Evolutionary conservation across 2,888 invertebrate genomes (phyloP), one percentile per base, ranked within the genome.

Genomic region (Acronicta alni): DNA sequence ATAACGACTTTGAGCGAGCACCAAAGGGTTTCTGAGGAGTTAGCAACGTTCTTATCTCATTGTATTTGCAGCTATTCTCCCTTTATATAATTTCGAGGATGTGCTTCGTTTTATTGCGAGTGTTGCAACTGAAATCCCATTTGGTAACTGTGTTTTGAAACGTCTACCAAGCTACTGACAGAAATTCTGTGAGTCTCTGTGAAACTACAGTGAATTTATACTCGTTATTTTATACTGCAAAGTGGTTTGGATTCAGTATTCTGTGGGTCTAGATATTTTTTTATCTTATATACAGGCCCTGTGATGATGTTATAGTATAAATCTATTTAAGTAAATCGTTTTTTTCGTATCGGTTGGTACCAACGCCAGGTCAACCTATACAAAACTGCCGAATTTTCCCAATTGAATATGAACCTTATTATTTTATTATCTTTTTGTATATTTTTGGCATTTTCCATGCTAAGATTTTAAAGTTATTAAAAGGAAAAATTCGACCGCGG

Each of bases 71-170:
- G 26, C 41, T 45, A 56, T 18, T 45, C 18, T 14, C 37, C 37
- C 47, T 62, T 54, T 66, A 61, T 49, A 55, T 44, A 9, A 57
- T 47, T 59, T 35, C 41, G n/a, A 39, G 43, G 62, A 59, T 56
- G 18, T 51, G 20, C 18, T 49, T 17, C 15, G 41, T 53, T 46
- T 65, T 30, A 44, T 35, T 48, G 30, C 46, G 17, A 57, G 44
- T 20, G 35, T 47, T 65, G 54, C 74, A 54, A 57, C 52, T 53
- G 38, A 57, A 47, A 62, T 53, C 9, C n/a, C 15, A 58, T 60
- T 63, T 56, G 30, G 42, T 26, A 57, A 58, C 44, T 52, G 42
- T 48, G 16, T 63, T 62, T 32, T 16, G 32, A 18, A 54, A 41
- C 38, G 26, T 3, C 30, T 12, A 30, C 53, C 32, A 37, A 23